Percentiles rank a stretch among this genome's conserved stretches.
These are phyloP conservation scores for Ellobium chinense DNA, from an alignment of 2,888 invertebrate genomes.

Conservation along the genomic window DNA sequence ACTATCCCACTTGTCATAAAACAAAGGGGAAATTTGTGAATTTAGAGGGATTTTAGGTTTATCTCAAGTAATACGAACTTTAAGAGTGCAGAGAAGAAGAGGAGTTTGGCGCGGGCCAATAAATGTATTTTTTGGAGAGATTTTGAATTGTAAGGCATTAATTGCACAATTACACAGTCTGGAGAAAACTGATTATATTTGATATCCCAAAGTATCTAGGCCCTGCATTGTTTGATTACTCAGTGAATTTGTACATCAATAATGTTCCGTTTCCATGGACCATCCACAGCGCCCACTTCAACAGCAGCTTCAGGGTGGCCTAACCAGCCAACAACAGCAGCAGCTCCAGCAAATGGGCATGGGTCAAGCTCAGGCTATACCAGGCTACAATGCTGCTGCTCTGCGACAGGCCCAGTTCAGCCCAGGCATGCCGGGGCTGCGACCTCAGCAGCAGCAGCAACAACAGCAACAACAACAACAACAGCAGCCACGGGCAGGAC, in stretches of 20 bases:
- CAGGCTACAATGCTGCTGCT: constrained; percentile 11
- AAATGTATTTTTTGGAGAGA: too few relatives aligned
- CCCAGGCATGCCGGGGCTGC: neutral
- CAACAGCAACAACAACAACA: constrained; percentile 23
- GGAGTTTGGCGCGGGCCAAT: too few relatives aligned
- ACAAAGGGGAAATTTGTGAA: too few relatives aligned
- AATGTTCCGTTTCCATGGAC: neutral
- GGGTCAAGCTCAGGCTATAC: neutral
- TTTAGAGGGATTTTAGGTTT: too few relatives aligned
- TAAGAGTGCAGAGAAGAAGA: too few relatives aligned
- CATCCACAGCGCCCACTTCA: constrained; percentile 27
- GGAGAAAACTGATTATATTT: too few relatives aligned
- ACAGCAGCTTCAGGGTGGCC: constrained; percentile 20
- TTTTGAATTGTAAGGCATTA: too few relatives aligned
- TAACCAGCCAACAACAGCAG: neutral
- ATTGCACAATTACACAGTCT: too few relatives aligned
- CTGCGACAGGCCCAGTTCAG: constrained; percentile 18
- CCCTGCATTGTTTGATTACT: neutral
- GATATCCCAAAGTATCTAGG: too few relatives aligned
- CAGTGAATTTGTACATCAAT: neutral
- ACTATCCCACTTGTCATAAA: too few relatives aligned
- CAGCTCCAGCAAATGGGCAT: constrained; percentile 2
- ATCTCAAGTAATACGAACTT: too few relatives aligned
- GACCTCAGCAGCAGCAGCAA: constrained; percentile 26
- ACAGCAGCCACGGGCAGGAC: constrained; percentile 2